Base-by-base conservation (phyloP, 2,888 invertebrate species). In the Parasteatoda lunata region DNA sequence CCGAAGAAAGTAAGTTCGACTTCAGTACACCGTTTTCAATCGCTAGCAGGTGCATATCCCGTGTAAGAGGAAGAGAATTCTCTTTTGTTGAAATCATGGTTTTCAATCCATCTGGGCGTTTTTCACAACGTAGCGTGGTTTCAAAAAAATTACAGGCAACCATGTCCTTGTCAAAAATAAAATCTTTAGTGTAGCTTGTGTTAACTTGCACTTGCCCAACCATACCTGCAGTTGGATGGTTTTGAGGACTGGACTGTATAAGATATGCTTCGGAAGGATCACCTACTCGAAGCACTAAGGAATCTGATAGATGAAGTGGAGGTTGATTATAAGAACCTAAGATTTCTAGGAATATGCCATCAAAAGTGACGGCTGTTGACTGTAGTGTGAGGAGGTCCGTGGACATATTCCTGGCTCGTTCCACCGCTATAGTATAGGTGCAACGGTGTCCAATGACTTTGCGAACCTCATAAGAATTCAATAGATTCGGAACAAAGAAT, bases 161-260 rank as follows among this genome's bases (percentile, higher is more conserved):
- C 15, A 51, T n/a, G 5, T 15, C 8, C 5, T 13, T 4, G 11
- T 72, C 72, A 72, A 72, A 72, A 51, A 72, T 72, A 6, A 72
- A 72, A 8, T 51, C 5, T 11, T 72, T 72, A 4, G 72, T 72
- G 13, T 7, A 72, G 51, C n/a, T n/a, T 0, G 3, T 13, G 30
- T 72, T 72, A 6, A 51, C 72, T n/a, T 72, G 72, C 4, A 72
- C 51, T 8, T 6, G 49, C 5, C 48, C 72, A n/a, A 72, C 49
- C 5, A n/a, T 7, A 8, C 72, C 72, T 5, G 51, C 51, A 1
- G n/a, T 72, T 13, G 49, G 72, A 4, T 11, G 11, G 49, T 72
- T 72, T 72, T 13, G 30, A 30, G 30, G 13, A 64, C 64, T 4
- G n/a, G 66, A 15, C 13, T 66, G 66, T n/a, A 66, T 15, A 6